Evolutionary conservation across 2,888 invertebrate species (phyloP), one percentile per base, ranked within the genome.

Genomic region (Hyalella azteca): DNA sequence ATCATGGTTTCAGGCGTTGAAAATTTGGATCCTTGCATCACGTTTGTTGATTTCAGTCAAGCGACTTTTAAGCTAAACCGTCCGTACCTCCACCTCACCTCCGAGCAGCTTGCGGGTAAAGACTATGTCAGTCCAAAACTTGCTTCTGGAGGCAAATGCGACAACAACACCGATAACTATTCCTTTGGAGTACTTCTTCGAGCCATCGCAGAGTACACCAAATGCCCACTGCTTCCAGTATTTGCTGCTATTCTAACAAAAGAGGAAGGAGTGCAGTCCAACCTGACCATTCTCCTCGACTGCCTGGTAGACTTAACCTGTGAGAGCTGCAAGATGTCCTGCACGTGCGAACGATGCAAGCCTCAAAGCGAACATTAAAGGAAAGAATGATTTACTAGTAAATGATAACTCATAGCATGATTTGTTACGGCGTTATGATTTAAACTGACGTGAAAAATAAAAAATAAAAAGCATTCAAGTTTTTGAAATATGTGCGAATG

Each of bases 91-190:
- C 75, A 75, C 45, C 40, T 75, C 26, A 29, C 41, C 1, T 41
- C 36, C 11, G 22, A 75, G 29, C 41, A 5, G 9, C 40, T 75
- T 15, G 45, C 22, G 19, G 45, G 45, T 32, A 41, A 36, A 11
- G 41, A 26, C n/a, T 45, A 75, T 45, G 75, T 75, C 22, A 36
- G 75, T 29, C 75, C 75, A 26, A 41, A 36, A 29, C 75, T 75
- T 5, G 40, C 75, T 19, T 26, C 13, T n/a, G 75, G 75, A 36
- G 75, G 75, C 15, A 45, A 41, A 26, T 75, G 75, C 22, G 75
- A 75, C 45, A 75, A 41, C 45, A 45, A 13, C 26, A 45, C 75
- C n/a, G 75, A 75, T n/a, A 75, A 75, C n/a, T 75, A 45, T 15
- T 75, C 75, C 36, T 75, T n/a, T 19, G 75, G 75, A 5, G 29